Evolutionary conservation across 2,888 invertebrate genomes (phyloP).

Genomic region (Asteroscopus sphinx): DNA sequence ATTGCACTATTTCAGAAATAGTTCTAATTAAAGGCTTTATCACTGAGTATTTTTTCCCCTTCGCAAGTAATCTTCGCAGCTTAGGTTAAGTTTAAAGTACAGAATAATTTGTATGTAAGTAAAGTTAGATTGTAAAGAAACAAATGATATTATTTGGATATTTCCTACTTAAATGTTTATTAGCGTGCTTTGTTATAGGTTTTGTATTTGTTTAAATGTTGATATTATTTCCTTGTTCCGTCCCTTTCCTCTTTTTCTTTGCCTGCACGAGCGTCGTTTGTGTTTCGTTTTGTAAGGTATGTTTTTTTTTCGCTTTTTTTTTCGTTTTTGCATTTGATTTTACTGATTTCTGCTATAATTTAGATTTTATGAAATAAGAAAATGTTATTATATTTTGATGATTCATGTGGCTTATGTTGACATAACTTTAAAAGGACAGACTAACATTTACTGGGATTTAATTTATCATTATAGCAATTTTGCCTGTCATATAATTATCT

Average conservation of each 20-base stretch:
- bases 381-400: slow-evolving; percentile 20
- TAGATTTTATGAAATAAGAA: slow-evolving; percentile 6
- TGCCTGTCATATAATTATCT: no score
- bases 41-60: slow-evolving; percentile 63
- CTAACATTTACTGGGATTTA: no score
- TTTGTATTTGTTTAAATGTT: slow-evolving; percentile 65
- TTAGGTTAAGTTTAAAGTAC: slow-evolving; percentile 82
- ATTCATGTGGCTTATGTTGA: background rate
- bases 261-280: slow-evolving; percentile 83
- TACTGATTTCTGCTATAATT: slow-evolving; percentile 32
- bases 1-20: slow-evolving; percentile 86
- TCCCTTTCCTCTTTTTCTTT: slow-evolving; percentile 72
- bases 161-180: slow-evolving; percentile 72
- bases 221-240: slow-evolving; percentile 74
- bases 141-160: slow-evolving; percentile 75
- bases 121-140: slow-evolving; percentile 81
- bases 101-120: slow-evolving; percentile 68
- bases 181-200: slow-evolving; percentile 69
- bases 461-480: no score
- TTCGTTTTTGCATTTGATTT: slow-evolving; percentile 43
- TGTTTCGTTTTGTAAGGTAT: slow-evolving; percentile 80
- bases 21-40: slow-evolving; percentile 77
- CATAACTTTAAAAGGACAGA: no score
- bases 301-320: slow-evolving; percentile 70
- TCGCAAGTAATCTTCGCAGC: slow-evolving; percentile 68